Evolutionary conservation across 2,888 invertebrate species (phyloP).

Genomic region (Nematopogon swammerdamellus): DNA sequence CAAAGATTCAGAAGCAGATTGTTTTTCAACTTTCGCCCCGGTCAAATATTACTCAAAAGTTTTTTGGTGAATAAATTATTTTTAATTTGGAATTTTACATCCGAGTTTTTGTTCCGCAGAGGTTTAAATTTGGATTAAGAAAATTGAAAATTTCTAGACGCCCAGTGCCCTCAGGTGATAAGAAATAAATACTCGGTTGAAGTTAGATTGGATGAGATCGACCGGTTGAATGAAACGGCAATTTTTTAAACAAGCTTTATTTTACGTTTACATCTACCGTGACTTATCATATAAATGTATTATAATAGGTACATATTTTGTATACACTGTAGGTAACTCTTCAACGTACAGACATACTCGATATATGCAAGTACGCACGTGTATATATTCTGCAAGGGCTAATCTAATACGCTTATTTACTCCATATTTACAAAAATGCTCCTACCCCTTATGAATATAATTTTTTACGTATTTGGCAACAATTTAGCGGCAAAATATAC

Average conservation of each 20-base stretch:
- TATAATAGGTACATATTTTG: neutral
- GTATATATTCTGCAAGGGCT: neutral
- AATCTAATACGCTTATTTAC: neutral
- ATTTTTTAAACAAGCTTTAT: constrained; percentile 54
- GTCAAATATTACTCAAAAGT: constrained; percentile 44
- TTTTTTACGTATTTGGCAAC: constrained; percentile 50
- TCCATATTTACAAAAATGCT: neutral
- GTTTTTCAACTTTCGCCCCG: constrained; percentile 42
- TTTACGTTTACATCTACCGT: constrained; percentile 32
- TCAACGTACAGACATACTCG: neutral
- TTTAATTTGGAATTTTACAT: too few relatives aligned
- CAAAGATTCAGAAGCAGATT: constrained; percentile 44
- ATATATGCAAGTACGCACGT: too few relatives aligned
- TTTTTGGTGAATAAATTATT: constrained; percentile 33
- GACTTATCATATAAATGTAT: constrained; percentile 16
- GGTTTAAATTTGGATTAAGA: too few relatives aligned
- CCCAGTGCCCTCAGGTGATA: too few relatives aligned
- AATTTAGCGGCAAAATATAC: constrained; percentile 41
- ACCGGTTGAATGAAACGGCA: too few relatives aligned
- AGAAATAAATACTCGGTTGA: too few relatives aligned
- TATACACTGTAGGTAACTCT: neutral
- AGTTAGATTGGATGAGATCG: too few relatives aligned
- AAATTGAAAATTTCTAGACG: too few relatives aligned
- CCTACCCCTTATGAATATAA: constrained; percentile 14
- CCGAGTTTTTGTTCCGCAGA: too few relatives aligned